Conservation (phyloP, 2,113 vertebrate species). For the Chaetodon trifascialis region DNA sequence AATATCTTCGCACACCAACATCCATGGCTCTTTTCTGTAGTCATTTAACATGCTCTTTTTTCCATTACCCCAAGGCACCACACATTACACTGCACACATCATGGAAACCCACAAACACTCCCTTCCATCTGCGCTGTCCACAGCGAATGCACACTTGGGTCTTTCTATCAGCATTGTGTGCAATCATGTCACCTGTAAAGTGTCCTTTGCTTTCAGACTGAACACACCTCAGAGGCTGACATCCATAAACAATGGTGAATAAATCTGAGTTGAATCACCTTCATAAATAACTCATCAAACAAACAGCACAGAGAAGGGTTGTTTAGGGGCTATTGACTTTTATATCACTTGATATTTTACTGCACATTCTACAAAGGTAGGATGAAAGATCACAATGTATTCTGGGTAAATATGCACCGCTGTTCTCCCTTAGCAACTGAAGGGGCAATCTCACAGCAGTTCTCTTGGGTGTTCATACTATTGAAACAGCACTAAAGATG, state of each 20-base stretch:
- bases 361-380: too few species aligned
- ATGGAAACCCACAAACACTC: neutral
- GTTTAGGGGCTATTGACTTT: neutral
- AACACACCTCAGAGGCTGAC: neutral
- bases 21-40: neutral
- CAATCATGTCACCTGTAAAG: neutral
- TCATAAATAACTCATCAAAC: neutral
- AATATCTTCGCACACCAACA: neutral
- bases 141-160: neutral
- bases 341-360: neutral
- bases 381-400: neutral
- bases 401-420: neutral
- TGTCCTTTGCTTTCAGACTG: neutral
- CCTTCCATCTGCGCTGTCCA: too few species aligned
- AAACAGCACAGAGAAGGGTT: neutral
- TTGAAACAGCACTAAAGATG: neutral
- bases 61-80: neutral
- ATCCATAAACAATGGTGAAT: neutral
- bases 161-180: neutral
- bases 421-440: neutral
- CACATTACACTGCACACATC: neutral
- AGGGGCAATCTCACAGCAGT: neutral
- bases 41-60: neutral
- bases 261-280: neutral
- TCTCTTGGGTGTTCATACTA: neutral